These are phyloP conservation scores for Malurus splendens DNA, from an alignment of 2,797 vertebrate genomes.

Conservation along the genomic window DNA sequence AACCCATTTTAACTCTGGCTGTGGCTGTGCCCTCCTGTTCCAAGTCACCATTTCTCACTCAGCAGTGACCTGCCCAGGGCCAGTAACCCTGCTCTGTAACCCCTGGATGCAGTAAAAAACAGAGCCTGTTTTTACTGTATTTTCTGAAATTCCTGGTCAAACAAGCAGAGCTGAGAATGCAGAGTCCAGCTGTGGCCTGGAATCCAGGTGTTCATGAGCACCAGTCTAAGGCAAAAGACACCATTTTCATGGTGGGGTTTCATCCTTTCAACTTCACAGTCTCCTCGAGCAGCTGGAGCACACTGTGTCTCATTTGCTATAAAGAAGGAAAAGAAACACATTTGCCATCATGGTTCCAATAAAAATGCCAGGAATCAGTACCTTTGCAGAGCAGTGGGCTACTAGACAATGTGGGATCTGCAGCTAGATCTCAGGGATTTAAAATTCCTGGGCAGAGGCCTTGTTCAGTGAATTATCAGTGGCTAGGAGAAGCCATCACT, in stretches of 20 bases:
- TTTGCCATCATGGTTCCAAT: accelerated
- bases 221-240: neutral
- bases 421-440: neutral
- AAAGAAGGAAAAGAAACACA: neutral
- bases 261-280: neutral
- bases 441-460: neutral
- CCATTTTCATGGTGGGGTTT: neutral
- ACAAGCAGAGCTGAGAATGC: neutral
- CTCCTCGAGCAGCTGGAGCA: neutral
- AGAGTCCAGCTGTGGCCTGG: neutral
- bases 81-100: neutral
- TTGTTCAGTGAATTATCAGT: neutral
- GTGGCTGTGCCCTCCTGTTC: neutral
- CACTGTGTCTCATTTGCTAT: accelerated
- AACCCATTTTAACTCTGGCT: neutral
- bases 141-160: neutral
- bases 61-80: neutral
- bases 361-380: neutral
- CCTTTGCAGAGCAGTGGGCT: neutral
- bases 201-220: neutral
- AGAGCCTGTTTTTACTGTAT: neutral
- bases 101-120: neutral
- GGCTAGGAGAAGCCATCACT: neutral
- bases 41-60: neutral
- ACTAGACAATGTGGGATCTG: neutral